Conservation (phyloP, 2,113 vertebrate species). For the Trogon surrucura region DNA sequence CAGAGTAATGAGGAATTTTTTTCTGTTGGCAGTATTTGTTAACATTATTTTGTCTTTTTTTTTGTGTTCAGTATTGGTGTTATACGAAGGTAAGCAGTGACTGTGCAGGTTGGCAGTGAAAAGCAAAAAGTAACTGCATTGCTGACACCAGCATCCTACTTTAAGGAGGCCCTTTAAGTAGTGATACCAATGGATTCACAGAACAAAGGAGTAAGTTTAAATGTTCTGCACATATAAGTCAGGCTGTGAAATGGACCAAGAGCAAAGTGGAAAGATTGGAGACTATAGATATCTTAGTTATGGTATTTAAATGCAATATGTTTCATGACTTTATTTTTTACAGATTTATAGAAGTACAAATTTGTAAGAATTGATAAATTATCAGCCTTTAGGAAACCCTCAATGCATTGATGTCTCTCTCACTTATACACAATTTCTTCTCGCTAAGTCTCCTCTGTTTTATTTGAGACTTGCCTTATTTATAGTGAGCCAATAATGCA, state of each 20-base stretch:
- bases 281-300: background rate
- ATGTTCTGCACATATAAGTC: background rate
- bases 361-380: conserved; percentile 45
- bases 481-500: conserved; percentile 72
- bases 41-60: background rate
- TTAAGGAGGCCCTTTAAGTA: background rate
- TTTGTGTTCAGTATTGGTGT: background rate
- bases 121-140: background rate
- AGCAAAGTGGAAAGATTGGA: background rate
- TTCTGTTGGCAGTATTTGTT: background rate
- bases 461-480: conserved; percentile 73
- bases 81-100: background rate
- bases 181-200: background rate
- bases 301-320: background rate
- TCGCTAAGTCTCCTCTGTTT: conserved; percentile 45
- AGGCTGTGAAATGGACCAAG: background rate
- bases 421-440: conserved; percentile 45
- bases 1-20: background rate
- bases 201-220: background rate
- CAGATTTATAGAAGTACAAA: background rate
- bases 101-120: background rate
- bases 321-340: background rate
- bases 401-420: background rate
- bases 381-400: conserved; percentile 50
- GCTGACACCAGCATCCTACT: background rate